phyloP scores from a whole-genome alignment of 2,888 invertebrate genomes.

The Allacma fusca region DNA sequence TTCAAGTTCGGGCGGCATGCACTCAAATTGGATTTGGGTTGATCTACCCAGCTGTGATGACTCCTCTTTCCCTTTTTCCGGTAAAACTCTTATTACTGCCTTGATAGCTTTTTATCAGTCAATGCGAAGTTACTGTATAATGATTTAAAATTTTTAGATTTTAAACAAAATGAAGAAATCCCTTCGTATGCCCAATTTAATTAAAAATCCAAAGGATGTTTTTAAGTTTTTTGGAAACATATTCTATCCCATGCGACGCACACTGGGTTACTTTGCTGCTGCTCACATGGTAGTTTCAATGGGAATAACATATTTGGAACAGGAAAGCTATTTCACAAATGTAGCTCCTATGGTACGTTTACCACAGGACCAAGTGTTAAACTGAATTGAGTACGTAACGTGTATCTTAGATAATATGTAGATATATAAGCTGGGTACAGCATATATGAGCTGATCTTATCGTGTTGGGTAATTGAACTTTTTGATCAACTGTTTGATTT shows the following conservation, averaged over 20 bases:
- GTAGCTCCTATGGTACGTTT: constrained; percentile 9
- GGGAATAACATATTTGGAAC: constrained; percentile 55
- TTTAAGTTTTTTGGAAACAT: constrained; percentile 67
- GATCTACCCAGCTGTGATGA: constrained; percentile 71
- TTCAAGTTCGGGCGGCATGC: constrained; percentile 70
- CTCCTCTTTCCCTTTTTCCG: constrained; percentile 71
- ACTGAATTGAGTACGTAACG: no score
- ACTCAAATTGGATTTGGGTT: constrained; percentile 69
- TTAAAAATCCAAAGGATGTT: constrained; percentile 67
- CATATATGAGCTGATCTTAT: no score
- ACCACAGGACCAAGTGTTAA: no score
- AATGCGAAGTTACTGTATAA: neutral
- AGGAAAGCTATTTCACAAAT: constrained; percentile 38
- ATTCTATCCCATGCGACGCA: constrained; percentile 41
- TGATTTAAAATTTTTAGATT: constrained; percentile 12
- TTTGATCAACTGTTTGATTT: no score
- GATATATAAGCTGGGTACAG: no score
- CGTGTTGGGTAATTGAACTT: no score
- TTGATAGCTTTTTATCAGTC: neutral
- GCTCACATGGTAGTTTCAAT: constrained; percentile 52
- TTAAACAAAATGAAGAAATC: constrained; percentile 14
- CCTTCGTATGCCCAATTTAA: constrained; percentile 24
- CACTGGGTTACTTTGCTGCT: constrained; percentile 32
- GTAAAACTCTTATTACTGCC: constrained; percentile 64
- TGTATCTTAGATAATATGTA: no score